Evolutionary conservation across 53 echinoderm and acorn worm genomes (phyloP).

Genomic region (Stichopus horrens): DNA sequence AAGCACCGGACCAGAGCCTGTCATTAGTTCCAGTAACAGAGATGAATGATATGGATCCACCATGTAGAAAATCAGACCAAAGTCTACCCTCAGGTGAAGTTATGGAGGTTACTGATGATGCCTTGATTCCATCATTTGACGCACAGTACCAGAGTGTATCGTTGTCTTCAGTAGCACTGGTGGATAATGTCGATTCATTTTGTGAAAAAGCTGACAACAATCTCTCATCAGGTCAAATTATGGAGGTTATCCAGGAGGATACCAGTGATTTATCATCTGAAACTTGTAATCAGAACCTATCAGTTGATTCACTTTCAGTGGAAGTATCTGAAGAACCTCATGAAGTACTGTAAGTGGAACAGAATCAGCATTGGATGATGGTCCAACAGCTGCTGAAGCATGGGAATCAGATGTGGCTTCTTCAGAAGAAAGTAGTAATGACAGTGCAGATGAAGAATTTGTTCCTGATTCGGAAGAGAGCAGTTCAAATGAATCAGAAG

Average conservation of each 20-base stretch:
- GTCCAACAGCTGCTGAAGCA: constrained; percentile 12
- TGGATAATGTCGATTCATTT: too few species aligned
- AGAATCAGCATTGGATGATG: neutral
- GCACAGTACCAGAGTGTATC: too few species aligned
- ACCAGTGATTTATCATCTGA: constrained; percentile 11
- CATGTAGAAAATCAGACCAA: too few species aligned
- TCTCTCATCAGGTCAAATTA: neutral
- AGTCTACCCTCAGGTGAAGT: too few species aligned
- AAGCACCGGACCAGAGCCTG: too few species aligned
- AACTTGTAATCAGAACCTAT: neutral
- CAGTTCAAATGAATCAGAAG: neutral
- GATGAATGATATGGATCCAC: too few species aligned
- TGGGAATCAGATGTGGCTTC: constrained; percentile 14
- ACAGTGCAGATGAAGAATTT: constrained; percentile 24
- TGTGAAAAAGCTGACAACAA: neutral
- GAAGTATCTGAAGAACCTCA: neutral
- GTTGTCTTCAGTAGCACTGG: too few species aligned
- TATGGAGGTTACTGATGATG: too few species aligned
- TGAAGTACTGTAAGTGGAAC: neutral
- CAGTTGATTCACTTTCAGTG: neutral
- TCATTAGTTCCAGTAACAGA: too few species aligned
- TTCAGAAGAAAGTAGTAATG: constrained; percentile 35
- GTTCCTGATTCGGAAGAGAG: constrained; percentile 21
- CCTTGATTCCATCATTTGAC: too few species aligned
- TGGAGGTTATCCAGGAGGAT: constrained; percentile 1